Evolutionary conservation across 2,797 vertebrate genomes (phyloP).

Genomic region (Micrastur ruficollis): DNA sequence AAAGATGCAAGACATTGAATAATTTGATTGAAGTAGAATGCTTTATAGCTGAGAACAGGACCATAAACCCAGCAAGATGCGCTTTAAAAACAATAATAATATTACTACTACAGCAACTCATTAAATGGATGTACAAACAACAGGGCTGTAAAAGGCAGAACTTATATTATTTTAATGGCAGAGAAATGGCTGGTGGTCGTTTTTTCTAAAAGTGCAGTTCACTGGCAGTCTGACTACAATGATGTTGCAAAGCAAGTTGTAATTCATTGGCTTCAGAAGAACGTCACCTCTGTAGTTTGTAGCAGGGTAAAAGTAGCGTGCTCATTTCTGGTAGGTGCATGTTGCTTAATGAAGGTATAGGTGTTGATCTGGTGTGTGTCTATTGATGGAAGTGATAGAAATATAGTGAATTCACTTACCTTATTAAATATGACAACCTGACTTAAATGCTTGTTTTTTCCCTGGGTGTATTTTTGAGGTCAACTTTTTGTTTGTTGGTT

Average conservation of each 20-base stretch:
- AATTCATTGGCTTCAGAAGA: slow-evolving; percentile 3
- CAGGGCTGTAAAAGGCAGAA: not conserved
- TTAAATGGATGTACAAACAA: slow-evolving; percentile 14
- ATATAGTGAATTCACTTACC: not conserved
- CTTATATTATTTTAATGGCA: not conserved
- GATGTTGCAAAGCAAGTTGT: not conserved
- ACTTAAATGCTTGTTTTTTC: not conserved
- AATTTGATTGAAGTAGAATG: not conserved
- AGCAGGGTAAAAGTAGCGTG: not conserved
- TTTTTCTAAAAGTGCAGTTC: not conserved
- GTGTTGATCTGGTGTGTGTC: not conserved
- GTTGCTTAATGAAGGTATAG: not conserved
- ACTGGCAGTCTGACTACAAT: not conserved
- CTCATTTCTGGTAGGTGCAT: not conserved
- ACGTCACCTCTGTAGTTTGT: not conserved
- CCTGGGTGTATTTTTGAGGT: not conserved
- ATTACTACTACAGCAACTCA: not conserved
- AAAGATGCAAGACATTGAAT: not conserved
- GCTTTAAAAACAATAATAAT: not conserved
- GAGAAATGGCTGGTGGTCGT: not conserved
- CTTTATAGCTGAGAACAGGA: not conserved
- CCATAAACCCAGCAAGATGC: not conserved
- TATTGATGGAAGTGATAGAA: not conserved
- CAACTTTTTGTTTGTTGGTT: not conserved
- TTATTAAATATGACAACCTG: not conserved